Evolutionary conservation across 2,888 invertebrate species (phyloP), one percentile per base, ranked within the genome.

Genomic region (Andrena dorsata): DNA sequence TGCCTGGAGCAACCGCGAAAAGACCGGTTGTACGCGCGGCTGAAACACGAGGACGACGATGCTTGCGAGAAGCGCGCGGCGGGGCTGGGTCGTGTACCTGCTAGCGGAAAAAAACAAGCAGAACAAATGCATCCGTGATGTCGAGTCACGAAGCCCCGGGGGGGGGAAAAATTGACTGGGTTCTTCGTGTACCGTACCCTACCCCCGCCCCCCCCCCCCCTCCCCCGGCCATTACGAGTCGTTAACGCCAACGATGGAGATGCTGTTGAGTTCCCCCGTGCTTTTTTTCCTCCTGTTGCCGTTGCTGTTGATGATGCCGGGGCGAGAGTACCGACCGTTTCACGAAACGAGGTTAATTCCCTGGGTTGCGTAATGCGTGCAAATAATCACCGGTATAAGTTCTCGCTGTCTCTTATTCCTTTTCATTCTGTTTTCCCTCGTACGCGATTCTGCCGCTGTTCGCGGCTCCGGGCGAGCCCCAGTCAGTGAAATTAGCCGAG

Each of bases 11-110:
- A 61, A 53, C 80, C 53, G 80, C 80, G 69, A 76, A 66, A 72
- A 65, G 77, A 87, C 86, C 81, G 88, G 87, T 88, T 85, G 66
- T 63, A 79, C 88, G 70, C 76, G 83, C 73, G 65, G 79, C 41
- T 80, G 88, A 80, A 87, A 84, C 86, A 82, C 75, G 86, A 84
- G 80, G 76, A 77, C 82, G 76, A 77, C 82, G 87, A 63, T 41
- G 13, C 79, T 70, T 60, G 61, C 79, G 79, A 41, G 41, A 16
- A 47, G 51, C 58, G 60, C 51, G 58, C 47, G 76, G 76, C 60
- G 56, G 30, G 30, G 51, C 32, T 20, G 64, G 84, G 69, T 82
- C 82, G 82, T 80, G 87, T 85, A 86, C 83, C 82, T 80, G 79
- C 41, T 60, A 41, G 75, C 56, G 23, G 16, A 32, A 53, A 64